Percentiles rank a stretch among this genome's conserved stretches.
Evolutionary conservation across 1,140 invertebrate genomes (phyloP).

Genomic region (Colletes latitarsis): DNA sequence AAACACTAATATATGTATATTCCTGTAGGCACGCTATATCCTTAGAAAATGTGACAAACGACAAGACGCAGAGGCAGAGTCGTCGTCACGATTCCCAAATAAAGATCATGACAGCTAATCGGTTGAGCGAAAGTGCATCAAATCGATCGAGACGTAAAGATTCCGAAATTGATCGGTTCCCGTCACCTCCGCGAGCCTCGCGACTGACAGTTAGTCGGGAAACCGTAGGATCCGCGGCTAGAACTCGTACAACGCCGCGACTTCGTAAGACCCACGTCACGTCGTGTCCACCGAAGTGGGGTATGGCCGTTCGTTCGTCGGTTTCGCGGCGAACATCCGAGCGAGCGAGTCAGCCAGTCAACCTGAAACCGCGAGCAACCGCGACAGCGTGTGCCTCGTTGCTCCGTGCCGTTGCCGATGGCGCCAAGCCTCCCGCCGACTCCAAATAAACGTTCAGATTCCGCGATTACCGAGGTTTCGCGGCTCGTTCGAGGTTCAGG

Average conservation of each 20-base stretch:
- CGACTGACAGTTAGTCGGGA: neutral
- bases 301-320: slow-evolving; percentile 41
- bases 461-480: neutral
- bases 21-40: too few species aligned
- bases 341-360: slow-evolving; percentile 50
- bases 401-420: slow-evolving; percentile 14
- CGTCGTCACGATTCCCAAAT: too few species aligned
- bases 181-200: neutral
- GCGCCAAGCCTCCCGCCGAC: neutral
- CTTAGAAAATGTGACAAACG: too few species aligned
- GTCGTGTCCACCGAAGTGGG: slow-evolving; percentile 35
- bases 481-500: neutral
- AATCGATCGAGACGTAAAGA: too few species aligned
- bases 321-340: slow-evolving; percentile 55
- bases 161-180: neutral
- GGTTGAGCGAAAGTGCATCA: too few species aligned
- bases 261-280: slow-evolving; percentile 29
- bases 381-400: slow-evolving; percentile 42
- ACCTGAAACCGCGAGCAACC: slow-evolving; percentile 61
- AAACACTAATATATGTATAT: too few species aligned
- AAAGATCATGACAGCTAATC: too few species aligned
- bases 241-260: neutral
- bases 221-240: neutral
- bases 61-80: too few species aligned
- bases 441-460: neutral